Base-by-base conservation (phyloP, 2,888 invertebrate species). In the Drosophila longiperda region DNA sequence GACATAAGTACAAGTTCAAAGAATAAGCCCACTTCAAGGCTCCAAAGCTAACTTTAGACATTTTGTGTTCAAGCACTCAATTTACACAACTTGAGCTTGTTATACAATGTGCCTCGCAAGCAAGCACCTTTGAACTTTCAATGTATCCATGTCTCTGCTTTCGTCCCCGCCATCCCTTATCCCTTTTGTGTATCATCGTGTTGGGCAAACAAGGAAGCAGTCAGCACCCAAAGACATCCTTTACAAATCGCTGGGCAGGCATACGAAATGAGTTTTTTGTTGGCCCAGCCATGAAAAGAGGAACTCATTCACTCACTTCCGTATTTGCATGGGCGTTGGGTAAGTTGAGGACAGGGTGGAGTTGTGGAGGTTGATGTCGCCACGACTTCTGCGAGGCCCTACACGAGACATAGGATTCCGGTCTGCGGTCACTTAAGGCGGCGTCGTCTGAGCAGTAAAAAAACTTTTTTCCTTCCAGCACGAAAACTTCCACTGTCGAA, bases 101-200 rank as follows among this genome's bases (percentile, higher is more conserved):
- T 89, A 86, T 75, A 86, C 87, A 86, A 84, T 87, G 73, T 61
- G 84, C 83, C 80, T 84, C 73, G 60, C 58, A 54, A 58, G 61
- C 45, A 70, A 66, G 75, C 55, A 84, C 89, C 87, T 87, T 87
- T 87, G 87, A 87, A 87, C 89, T 87, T 87, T 89, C 54, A 36
- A n/a, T 29, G 38, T 48, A 17, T 33, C 55, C 40, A 42, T 34
- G 23, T 33, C 26, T 52, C 53, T 33, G 29, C 38, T 45, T 38
- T 40, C 15, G 45, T 49, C 11, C 32, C 33, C 26, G 36, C 60
- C 66, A 72, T 55, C 71, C 23, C 15, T 3, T 45, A 15, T 45
- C 8, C 4, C 23, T 38, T 5, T n/a, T 38, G 26, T 55, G 12
- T 55, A 38, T 29, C 42, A 75, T 68, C 54, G 61, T 53, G 53